These are phyloP conservation scores for Oreotragus oreotragus DNA, from an alignment of 2,113 vertebrate species.

Conservation along the genomic window DNA sequence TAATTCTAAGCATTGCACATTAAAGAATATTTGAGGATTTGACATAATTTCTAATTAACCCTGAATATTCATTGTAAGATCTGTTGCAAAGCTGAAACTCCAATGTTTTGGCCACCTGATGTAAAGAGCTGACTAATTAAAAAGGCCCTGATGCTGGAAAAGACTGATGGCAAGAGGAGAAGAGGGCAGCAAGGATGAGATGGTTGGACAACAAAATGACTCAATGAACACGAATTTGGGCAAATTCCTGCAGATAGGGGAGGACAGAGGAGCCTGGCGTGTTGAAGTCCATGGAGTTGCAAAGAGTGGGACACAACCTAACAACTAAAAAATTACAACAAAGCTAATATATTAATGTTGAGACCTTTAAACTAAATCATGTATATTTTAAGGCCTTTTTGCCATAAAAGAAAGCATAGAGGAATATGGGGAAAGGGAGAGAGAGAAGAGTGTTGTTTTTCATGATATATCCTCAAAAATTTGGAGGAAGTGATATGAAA, in stretches of 20 bases:
- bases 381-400: not conserved
- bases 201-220: not conserved
- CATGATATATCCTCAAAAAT: not conserved
- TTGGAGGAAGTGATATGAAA: not conserved
- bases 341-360: not conserved
- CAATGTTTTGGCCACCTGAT: not conserved
- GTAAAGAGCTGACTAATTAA: not conserved
- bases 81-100: not conserved
- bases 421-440: not conserved
- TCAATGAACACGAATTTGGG: not conserved
- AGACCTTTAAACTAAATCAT: not conserved
- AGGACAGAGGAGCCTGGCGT: not conserved
- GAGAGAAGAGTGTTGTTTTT: not conserved
- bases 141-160: not conserved
- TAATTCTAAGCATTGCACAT: not conserved
- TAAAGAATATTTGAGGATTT: not conserved
- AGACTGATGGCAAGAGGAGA: not conserved
- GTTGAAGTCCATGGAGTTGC: not conserved
- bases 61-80: not conserved
- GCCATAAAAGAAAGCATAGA: not conserved
- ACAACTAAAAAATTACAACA: not conserved
- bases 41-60: not conserved
- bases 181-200: not conserved
- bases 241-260: not conserved
- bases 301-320: not conserved